Percentiles rank a stretch among this genome's conserved stretches.
Conservation (phyloP, 2,888 invertebrate species). For the Glyphotaelius pellucidus region DNA sequence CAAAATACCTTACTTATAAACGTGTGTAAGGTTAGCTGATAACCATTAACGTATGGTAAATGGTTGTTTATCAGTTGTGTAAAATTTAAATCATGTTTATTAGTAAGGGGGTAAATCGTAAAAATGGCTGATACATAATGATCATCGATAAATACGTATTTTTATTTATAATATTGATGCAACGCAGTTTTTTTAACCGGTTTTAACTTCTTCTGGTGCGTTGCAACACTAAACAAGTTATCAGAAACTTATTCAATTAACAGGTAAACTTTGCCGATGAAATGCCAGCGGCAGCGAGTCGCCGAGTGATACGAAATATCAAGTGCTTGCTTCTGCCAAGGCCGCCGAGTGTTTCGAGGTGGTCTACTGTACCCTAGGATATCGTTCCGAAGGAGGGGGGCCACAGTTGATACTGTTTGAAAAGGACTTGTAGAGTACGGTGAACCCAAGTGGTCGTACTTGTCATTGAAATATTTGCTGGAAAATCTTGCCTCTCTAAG, state of each 20-base stretch:
- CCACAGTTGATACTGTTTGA: conserved; percentile 4
- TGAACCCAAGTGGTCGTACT: conserved; percentile 34
- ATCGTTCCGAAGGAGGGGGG: not conserved
- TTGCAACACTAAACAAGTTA: not conserved
- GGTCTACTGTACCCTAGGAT: conserved; percentile 55
- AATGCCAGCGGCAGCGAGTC: not conserved
- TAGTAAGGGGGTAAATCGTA: not conserved
- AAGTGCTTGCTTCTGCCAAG: conserved; percentile 49
- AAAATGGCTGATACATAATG: not conserved
- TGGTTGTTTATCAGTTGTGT: too few relatives aligned
- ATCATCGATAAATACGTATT: not conserved
- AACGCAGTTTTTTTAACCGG: not conserved
- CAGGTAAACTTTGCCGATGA: not conserved
- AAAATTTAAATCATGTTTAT: too few relatives aligned
- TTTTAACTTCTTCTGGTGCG: not conserved
- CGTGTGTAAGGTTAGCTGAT: too few relatives aligned
- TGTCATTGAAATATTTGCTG: conserved; percentile 30
- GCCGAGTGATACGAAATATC: conserved; percentile 26
- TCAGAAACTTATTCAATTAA: not conserved
- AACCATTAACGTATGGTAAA: too few relatives aligned
- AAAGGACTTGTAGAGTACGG: conserved; percentile 12
- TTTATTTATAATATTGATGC: not conserved
- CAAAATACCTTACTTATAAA: too few relatives aligned
- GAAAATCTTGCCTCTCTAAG: not conserved
- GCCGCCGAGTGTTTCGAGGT: conserved; percentile 57